phyloP scores from a whole-genome alignment of 2,888 invertebrate species.

The Stenoptilia bipunctidactyla region DNA sequence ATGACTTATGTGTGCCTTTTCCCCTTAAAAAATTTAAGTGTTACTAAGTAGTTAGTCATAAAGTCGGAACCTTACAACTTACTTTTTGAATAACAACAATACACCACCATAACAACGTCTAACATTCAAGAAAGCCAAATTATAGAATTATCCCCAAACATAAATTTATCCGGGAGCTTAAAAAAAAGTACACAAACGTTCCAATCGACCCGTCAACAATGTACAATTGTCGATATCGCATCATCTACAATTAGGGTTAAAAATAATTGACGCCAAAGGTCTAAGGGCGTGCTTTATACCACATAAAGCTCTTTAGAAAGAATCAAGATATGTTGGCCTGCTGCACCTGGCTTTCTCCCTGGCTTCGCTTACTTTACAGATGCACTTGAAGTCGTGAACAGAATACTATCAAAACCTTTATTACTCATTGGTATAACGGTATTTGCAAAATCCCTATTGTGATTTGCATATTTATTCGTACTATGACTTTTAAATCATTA shows the following conservation, averaged over 20 bases:
- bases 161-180: slow-evolving; percentile 18
- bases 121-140: slow-evolving; percentile 13
- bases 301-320: slow-evolving; percentile 49
- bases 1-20: no score
- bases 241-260: slow-evolving; percentile 69
- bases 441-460: neutral
- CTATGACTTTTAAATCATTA: no score
- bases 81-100: no score
- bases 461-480: no score
- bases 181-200: slow-evolving; percentile 42
- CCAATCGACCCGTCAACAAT: slow-evolving; percentile 54
- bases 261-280: slow-evolving; percentile 63
- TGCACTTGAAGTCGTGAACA: no score
- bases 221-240: slow-evolving; percentile 56
- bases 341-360: slow-evolving; percentile 63
- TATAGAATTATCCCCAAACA: slow-evolving; percentile 28
- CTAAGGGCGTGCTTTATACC: slow-evolving; percentile 49
- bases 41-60: no score
- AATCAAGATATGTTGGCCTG: slow-evolving; percentile 64
- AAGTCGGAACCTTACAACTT: no score
- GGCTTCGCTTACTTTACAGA: slow-evolving; percentile 13
- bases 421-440: no score
- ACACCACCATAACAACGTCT: slow-evolving; percentile 4
- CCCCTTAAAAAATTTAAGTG: no score
- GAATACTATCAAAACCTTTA: no score